Conservation (phyloP, 1,140 invertebrate genomes). For the Orius insidiosus region DNA sequence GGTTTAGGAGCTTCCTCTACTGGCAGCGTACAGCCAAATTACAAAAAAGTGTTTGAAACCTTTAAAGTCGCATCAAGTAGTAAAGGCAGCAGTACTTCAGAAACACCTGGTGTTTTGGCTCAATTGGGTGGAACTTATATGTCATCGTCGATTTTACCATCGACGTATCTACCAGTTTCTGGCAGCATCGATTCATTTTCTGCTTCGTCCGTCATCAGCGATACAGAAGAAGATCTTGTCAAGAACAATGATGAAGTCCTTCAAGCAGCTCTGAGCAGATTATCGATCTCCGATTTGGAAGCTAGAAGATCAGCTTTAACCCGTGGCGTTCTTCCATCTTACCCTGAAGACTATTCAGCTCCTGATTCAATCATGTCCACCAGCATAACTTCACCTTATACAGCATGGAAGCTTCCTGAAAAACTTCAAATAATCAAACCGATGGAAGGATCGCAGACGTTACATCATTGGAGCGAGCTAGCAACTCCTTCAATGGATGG, state of each 20-base stretch:
- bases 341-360: constrained; percentile 42
- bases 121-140: background rate
- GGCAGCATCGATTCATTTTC: background rate
- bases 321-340: constrained; percentile 29
- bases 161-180: no score
- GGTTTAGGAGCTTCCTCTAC: constrained; percentile 37
- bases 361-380: constrained; percentile 75
- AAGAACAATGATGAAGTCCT: constrained; percentile 26
- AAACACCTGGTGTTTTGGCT: constrained; percentile 7
- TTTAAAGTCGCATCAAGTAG: constrained; percentile 45
- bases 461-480: constrained; percentile 85
- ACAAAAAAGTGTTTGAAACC: constrained; percentile 70
- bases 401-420: constrained; percentile 63
- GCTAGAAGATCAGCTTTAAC: constrained; percentile 50
- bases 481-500: constrained; percentile 84
- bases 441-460: constrained; percentile 79
- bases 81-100: constrained; percentile 11
- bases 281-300: constrained; percentile 61
- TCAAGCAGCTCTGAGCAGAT: constrained; percentile 59
- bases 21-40: constrained; percentile 31
- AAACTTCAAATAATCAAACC: constrained; percentile 88
- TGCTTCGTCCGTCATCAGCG: constrained; percentile 4
- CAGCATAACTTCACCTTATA: constrained; percentile 27
- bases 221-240: constrained; percentile 17
- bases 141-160: background rate